Evolutionary conservation across 2,888 invertebrate genomes (phyloP), one percentile per base, ranked within the genome.

Genomic region (Conus canariensis): DNA sequence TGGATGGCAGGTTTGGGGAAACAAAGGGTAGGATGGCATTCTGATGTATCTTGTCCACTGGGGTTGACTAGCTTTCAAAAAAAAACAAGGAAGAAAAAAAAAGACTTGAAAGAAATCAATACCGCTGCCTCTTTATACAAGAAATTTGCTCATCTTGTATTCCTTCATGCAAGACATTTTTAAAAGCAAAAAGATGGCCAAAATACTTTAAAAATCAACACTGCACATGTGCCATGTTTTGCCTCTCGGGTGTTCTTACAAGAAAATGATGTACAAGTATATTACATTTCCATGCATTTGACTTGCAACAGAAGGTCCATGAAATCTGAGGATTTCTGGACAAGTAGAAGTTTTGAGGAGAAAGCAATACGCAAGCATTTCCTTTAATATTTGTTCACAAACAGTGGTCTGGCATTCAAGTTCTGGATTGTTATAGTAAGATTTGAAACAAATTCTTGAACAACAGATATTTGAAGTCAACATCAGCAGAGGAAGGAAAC

Each of bases 161-260:
- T 25, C 82, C 16, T 58, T 58, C 82, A 83, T 83, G 82, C 82
- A 58, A 83, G 58, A 83, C 82, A 83, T 58, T 58, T 56, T 83
- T 22, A 83, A 82, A 83, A 83, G 82, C 82, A 83, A 83, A 83
- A 83, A 83, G 82, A 83, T 58, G 58, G 22, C 82, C 16, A 58
- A 56, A 83, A 12, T 45, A 83, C 19, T 8, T 83, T 58, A 14
- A 58, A 56, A 56, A 22, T 10, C 10, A 83, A 83, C 82, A 58
- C 56, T 56, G 8, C 19, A 56, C 45, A 83, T 30, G 22, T 80
- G 5, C 22, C 8, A 45, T 22, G 22, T 25, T 83, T 22, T 58
- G 82, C 25, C 82, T 58, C 82, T 58, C 22, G 82, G 82, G 82
- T 83, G 82, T 83, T 83, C 58, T 83, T 83, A 58, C 82, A 56